phyloP scores from a whole-genome alignment of 2,888 invertebrate genomes.

The Hermaeophaga mercurialis region DNA sequence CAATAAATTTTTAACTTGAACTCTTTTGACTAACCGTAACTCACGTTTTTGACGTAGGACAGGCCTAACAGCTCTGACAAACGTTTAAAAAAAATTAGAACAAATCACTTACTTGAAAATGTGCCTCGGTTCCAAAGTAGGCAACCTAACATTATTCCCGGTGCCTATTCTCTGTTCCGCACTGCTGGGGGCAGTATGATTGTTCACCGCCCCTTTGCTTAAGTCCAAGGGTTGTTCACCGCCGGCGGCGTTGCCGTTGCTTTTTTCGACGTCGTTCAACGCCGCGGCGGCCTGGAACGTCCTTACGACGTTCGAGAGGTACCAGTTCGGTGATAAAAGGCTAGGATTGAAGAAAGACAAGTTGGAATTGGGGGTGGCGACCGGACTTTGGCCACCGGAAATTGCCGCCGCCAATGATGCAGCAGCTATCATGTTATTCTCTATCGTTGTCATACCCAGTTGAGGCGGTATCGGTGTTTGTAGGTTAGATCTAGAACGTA shows the following conservation, averaged over 20 bases:
- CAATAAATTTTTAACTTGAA: too few species aligned
- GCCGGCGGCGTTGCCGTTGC: constrained; percentile 39
- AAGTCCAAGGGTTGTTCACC: constrained; percentile 84
- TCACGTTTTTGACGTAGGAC: too few species aligned
- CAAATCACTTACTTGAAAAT: constrained; percentile 71
- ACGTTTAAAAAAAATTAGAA: too few species aligned
- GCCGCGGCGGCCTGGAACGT: constrained; percentile 56
- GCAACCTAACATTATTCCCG: constrained; percentile 52
- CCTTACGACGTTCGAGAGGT: constrained; percentile 60
- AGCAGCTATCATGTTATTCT: constrained; percentile 68
- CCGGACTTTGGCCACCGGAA: constrained; percentile 57
- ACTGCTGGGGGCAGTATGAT: constrained; percentile 38
- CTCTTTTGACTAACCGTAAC: too few species aligned
- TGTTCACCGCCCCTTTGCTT: constrained; percentile 69
- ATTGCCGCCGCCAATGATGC: constrained; percentile 69
- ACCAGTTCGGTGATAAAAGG: constrained; percentile 52
- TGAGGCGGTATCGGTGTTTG: constrained; percentile 42
- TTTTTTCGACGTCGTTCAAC: constrained; percentile 30
- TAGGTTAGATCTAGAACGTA: constrained; percentile 26
- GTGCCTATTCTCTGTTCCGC: constrained; percentile 40
- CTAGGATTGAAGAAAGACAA: constrained; percentile 53
- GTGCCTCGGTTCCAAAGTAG: constrained; percentile 63
- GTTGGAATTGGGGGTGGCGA: constrained; percentile 48
- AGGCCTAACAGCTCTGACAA: too few species aligned
- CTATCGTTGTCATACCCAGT: constrained; percentile 64